Percentiles rank a stretch among this genome's conserved stretches.
Conservation (phyloP, 2,113 vertebrate species). For the Danionella cerebrum region DNA sequence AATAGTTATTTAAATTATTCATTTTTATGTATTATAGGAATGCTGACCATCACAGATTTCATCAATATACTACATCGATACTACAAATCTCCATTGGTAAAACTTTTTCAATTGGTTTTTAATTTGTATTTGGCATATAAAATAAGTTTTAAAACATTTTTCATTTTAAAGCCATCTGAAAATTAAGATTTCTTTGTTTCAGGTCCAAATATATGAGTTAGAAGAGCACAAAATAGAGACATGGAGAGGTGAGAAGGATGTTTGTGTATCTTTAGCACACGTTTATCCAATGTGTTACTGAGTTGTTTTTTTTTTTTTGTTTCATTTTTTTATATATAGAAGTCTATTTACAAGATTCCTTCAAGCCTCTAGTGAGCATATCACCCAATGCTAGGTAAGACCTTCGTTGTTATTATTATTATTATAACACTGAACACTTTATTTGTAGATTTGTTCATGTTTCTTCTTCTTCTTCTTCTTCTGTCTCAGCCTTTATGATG, state of each 20-base stretch:
- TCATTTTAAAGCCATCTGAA: too few relatives aligned
- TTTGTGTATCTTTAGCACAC: not conserved
- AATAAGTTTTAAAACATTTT: too few relatives aligned
- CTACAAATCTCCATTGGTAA: conserved; percentile 95
- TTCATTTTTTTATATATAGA: conserved; percentile 59
- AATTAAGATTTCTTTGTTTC: conserved; percentile 26
- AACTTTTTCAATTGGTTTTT: conserved; percentile 28
- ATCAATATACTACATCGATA: conserved; percentile 97
- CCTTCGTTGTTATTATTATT: not conserved
- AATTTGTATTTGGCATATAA: too few relatives aligned
- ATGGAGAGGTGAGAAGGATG: conserved; percentile 80
- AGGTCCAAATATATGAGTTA: conserved; percentile 97
- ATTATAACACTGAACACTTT: too few relatives aligned
- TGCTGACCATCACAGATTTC: conserved; percentile 98
- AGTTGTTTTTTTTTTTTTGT: not conserved
- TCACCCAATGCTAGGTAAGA: conserved; percentile 87
- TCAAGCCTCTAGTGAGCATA: conserved; percentile 94
- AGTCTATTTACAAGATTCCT: conserved; percentile 91
- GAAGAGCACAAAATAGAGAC: conserved; percentile 99
- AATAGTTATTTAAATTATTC: not conserved
- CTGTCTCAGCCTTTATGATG: conserved; percentile 86
- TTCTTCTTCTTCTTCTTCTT: not conserved
- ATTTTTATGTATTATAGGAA: conserved; percentile 60
- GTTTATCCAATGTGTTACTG: not conserved
- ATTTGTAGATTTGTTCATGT: too few relatives aligned